A percentile compares a stretch with the other conserved stretches of the same genome.
phyloP scores from a whole-genome alignment of 2,888 invertebrate species.

The Shargacucullia verbasci region DNA sequence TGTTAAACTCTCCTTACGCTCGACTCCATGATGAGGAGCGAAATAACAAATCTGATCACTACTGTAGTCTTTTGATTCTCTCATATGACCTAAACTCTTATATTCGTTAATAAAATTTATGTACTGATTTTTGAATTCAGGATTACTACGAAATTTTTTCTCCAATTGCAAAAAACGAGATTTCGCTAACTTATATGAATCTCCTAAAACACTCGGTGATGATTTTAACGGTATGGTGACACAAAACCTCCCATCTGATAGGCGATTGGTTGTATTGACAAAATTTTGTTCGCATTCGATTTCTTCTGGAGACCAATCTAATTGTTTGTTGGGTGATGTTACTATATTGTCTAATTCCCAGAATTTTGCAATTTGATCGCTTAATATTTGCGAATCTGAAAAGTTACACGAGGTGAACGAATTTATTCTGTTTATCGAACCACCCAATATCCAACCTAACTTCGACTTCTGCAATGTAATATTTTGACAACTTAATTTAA shows the following conservation, averaged over 20 bases:
- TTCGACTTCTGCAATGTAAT: too few relatives aligned
- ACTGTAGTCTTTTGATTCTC: background rate
- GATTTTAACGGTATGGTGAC: background rate
- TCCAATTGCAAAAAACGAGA: background rate
- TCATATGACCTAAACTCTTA: background rate
- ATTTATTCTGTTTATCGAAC: background rate
- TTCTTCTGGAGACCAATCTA: background rate
- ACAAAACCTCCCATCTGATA: background rate
- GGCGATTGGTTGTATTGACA: background rate
- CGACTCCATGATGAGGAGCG: background rate
- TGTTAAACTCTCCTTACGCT: background rate
- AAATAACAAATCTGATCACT: background rate
- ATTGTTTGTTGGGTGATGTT: background rate
- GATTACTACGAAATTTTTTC: background rate
- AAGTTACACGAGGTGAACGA: background rate
- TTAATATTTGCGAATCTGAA: conserved; percentile 1
- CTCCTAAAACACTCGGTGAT: background rate
- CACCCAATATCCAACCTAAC: background rate
- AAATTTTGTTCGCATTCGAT: conserved; percentile 1
- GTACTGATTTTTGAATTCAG: background rate
- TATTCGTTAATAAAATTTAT: background rate
- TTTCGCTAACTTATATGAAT: background rate
- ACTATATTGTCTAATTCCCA: conserved; percentile 1
- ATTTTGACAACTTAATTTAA: background rate
- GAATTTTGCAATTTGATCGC: background rate